Evolutionary conservation across 1,140 invertebrate species (phyloP).

Genomic region (Drosophila dunni): DNA sequence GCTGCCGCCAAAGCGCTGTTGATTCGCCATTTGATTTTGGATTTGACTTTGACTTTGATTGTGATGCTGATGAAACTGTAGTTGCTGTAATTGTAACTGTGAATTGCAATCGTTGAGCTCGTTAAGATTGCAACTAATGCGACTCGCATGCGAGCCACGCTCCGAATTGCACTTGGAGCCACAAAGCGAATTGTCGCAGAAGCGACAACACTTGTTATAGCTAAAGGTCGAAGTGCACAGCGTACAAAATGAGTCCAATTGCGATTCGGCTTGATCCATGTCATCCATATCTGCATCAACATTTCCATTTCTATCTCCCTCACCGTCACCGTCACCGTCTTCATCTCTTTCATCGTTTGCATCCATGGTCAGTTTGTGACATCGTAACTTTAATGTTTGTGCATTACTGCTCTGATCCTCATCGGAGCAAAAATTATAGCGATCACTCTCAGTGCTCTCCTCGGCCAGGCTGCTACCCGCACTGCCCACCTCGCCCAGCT

Average conservation of each 20-base stretch:
- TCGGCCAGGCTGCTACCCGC: constrained; percentile 67
- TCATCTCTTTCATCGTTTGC: constrained; percentile 30
- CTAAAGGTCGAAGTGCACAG: constrained; percentile 83
- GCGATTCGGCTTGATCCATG: constrained; percentile 47
- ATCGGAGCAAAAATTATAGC: constrained; percentile 74
- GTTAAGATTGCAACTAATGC: constrained; percentile 47
- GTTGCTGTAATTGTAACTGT: constrained; percentile 4
- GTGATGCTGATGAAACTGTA: constrained; percentile 21
- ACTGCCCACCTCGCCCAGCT: constrained; percentile 33
- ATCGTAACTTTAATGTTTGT: constrained; percentile 49
- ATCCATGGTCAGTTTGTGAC: constrained; percentile 28
- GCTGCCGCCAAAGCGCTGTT: constrained; percentile 52
- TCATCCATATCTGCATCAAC: constrained; percentile 36
- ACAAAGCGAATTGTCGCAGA: constrained; percentile 76
- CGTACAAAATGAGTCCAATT: constrained; percentile 81
- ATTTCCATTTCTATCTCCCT: constrained; percentile 29
- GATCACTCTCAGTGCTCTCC: constrained; percentile 63
- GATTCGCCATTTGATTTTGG: constrained; percentile 28
- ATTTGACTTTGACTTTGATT: constrained; percentile 22
- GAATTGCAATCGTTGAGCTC: constrained; percentile 19
- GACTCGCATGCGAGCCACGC: constrained; percentile 65
- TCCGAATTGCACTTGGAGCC: constrained; percentile 82
- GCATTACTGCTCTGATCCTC: constrained; percentile 73
- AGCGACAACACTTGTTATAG: constrained; percentile 80
- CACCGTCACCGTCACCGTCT: constrained; percentile 35